Conservation (phyloP, 1,140 invertebrate genomes). For the Streblospio benedicti region DNA sequence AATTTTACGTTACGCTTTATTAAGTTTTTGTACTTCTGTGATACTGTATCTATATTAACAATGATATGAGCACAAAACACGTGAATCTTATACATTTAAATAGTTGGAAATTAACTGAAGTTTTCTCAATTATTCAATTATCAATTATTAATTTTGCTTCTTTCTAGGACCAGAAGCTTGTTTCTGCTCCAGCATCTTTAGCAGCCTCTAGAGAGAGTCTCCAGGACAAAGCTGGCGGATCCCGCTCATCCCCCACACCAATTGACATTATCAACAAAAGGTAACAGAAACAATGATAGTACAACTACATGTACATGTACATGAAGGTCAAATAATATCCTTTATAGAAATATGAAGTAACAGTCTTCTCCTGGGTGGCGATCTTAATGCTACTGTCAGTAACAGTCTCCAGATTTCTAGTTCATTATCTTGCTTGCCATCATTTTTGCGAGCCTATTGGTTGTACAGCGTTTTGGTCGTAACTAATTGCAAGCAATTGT, state of each 20-base stretch:
- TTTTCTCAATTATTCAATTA: neutral
- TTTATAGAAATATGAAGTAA: too few relatives aligned
- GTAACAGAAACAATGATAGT: too few relatives aligned
- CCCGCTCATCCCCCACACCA: slow-evolving; percentile 24
- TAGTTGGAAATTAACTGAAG: neutral
- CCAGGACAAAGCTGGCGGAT: slow-evolving; percentile 16
- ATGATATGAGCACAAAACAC: neutral
- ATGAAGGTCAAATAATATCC: too few relatives aligned
- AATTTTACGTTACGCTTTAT: neutral
- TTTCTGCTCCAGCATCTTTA: slow-evolving; percentile 40
- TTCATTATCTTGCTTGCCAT: too few relatives aligned
- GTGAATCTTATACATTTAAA: neutral
- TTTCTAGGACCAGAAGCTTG: slow-evolving; percentile 22
- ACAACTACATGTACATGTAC: too few relatives aligned
- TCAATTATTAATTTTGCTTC: neutral
- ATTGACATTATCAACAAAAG: slow-evolving; percentile 26
- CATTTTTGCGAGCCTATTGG: too few relatives aligned
- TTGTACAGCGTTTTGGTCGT: too few relatives aligned
- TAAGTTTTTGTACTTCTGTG: neutral
- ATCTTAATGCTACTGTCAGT: too few relatives aligned
- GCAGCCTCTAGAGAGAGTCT: slow-evolving; percentile 39
- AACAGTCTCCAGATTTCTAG: too few relatives aligned
- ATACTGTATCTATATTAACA: neutral
- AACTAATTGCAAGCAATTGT: too few relatives aligned
- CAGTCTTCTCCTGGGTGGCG: too few relatives aligned